Percentiles rank a stretch among this genome's conserved stretches.
Conservation (phyloP, 2,888 invertebrate species). For the Andrena chrysosceles region DNA sequence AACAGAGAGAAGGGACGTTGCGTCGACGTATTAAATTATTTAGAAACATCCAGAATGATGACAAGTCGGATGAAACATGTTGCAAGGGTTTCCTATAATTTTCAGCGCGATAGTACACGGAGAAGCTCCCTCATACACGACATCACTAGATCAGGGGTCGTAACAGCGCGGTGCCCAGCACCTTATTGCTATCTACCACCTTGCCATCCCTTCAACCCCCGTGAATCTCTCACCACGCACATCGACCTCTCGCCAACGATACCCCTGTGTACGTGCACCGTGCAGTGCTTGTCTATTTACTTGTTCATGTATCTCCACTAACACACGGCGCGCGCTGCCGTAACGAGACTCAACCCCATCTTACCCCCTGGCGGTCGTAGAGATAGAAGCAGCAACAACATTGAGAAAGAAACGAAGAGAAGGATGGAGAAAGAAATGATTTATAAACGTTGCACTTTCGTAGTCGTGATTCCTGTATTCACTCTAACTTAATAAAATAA, state of each 20-base stretch:
- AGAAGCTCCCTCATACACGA: conserved; percentile 48
- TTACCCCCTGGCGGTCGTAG: conserved; percentile 3
- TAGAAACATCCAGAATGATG: background rate
- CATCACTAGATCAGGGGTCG: conserved; percentile 81
- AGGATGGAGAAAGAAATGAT: background rate
- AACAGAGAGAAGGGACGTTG: background rate
- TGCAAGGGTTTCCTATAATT: conserved; percentile 46
- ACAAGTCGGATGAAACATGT: conserved; percentile 17
- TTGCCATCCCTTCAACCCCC: conserved; percentile 58
- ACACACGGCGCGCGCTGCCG: background rate
- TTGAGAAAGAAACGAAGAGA: conserved; percentile 34
- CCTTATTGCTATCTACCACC: conserved; percentile 81
- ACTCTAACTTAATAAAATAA: no score
- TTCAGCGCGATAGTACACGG: conserved; percentile 36
- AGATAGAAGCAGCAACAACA: conserved; percentile 10
- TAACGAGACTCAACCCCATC: conserved; percentile 53
- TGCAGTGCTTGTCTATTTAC: conserved; percentile 49
- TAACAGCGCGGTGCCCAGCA: conserved; percentile 82
- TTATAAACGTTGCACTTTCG: no score
- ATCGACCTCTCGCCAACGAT: conserved; percentile 61
- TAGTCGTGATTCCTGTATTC: no score
- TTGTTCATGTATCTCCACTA: conserved; percentile 32
- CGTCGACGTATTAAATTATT: background rate
- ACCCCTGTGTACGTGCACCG: conserved; percentile 43
- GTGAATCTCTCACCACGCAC: conserved; percentile 50